Evolutionary conservation across 2,888 invertebrate genomes (phyloP).

Genomic region (Drosophila robusta): DNA sequence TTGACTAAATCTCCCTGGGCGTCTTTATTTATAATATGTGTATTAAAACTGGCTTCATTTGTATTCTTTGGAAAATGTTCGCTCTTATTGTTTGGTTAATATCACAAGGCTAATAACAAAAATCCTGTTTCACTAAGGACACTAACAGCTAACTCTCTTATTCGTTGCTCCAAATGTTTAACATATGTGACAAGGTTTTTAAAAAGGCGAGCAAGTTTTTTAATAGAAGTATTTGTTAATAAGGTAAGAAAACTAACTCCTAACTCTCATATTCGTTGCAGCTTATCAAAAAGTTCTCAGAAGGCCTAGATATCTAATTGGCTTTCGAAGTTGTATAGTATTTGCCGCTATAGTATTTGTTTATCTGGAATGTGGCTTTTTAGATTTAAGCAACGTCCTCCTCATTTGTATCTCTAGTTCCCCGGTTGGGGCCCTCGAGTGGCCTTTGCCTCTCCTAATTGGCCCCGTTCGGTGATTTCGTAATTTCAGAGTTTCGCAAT

Average conservation of each 20-base stretch:
- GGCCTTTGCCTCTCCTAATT: too few relatives aligned
- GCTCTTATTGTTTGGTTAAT: constrained; percentile 8
- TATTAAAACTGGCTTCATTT: neutral
- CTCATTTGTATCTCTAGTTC: neutral
- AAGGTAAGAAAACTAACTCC: too few relatives aligned
- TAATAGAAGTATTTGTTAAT: too few relatives aligned
- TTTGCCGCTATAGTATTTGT: too few relatives aligned
- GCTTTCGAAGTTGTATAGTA: too few relatives aligned
- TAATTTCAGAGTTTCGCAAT: constrained; percentile 47
- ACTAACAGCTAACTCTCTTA: neutral
- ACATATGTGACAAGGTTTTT: too few relatives aligned
- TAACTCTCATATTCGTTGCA: too few relatives aligned
- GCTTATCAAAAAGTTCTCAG: too few relatives aligned
- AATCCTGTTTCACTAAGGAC: constrained; percentile 1
- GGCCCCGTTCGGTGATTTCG: constrained; percentile 6
- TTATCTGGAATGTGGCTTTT: too few relatives aligned
- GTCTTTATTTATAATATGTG: neutral
- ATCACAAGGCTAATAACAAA: constrained; percentile 27
- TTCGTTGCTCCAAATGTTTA: neutral
- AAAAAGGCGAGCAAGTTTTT: too few relatives aligned
- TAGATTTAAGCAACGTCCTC: too few relatives aligned
- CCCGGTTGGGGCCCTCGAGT: neutral
- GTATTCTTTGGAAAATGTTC: neutral
- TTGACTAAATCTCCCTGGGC: neutral
- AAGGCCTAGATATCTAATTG: too few relatives aligned